Evolutionary conservation across 1,140 invertebrate species (phyloP).

Genomic region (Agrilus planipennis): DNA sequence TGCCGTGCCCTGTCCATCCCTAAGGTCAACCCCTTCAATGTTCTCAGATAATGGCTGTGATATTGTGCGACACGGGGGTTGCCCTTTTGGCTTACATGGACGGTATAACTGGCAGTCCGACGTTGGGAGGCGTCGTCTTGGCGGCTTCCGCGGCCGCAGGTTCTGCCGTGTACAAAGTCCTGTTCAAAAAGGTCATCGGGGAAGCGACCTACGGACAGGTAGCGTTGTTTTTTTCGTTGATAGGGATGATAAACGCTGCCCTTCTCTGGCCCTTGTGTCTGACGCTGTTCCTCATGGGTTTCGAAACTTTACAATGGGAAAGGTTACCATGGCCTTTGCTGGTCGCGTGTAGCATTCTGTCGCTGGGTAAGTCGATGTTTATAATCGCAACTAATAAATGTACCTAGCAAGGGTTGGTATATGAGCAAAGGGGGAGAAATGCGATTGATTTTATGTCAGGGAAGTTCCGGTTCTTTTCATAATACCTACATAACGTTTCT

Average conservation of each 20-base stretch:
- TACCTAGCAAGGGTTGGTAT: no score
- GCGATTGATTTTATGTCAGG: no score
- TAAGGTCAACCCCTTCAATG: not conserved
- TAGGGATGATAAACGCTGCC: constrained; percentile 71
- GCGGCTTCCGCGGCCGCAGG: constrained; percentile 78
- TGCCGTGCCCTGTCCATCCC: not conserved
- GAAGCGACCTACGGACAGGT: constrained; percentile 79
- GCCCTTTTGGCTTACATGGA: constrained; percentile 92
- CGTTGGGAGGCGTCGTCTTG: constrained; percentile 81
- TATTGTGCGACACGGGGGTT: constrained; percentile 87
- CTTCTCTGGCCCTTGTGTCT: constrained; percentile 79
- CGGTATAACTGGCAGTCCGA: constrained; percentile 79
- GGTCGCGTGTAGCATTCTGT: constrained; percentile 60
- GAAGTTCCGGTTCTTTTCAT: no score
- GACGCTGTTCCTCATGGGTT: constrained; percentile 70
- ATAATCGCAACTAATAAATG: not conserved
- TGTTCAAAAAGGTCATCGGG: constrained; percentile 85
- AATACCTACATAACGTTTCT: no score
- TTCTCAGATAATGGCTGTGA: constrained; percentile 83
- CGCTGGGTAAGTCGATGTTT: constrained; percentile 49
- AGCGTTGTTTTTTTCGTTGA: constrained; percentile 74
- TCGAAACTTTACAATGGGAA: constrained; percentile 66
- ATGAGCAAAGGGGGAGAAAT: no score
- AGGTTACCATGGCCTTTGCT: constrained; percentile 71
- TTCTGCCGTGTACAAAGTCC: constrained; percentile 85